Evolutionary conservation across 1,140 invertebrate genomes (phyloP), one percentile per base, ranked within the genome.

Genomic region (Dendrolimus kikuchii): DNA sequence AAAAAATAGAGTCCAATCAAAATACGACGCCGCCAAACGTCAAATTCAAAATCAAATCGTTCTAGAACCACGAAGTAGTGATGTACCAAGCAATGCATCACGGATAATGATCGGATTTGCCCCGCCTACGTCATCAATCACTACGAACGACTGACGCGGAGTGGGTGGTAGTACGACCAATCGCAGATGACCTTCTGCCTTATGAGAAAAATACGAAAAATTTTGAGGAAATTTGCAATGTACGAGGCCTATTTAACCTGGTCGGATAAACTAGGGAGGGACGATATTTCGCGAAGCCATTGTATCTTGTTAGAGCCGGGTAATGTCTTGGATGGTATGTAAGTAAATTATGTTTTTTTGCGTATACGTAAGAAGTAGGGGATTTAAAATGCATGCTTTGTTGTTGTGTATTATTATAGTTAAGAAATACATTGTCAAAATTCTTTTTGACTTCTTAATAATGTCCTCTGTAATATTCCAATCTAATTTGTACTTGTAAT

Each of bases 61-160:
- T 51, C 50, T 37, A 44, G 45, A 51, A 51, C 45, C 50, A 23
- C 23, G 23, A 51, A 51, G 48, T 77, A 80, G 75, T 81, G 78
- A 79, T 76, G 77, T 83, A 76, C 80, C 68, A 76, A 57, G 74
- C 76, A 75, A 75, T 86, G 79, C 80, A 82, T 86, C 82, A 86
- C 67, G 72, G 73, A 81, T 86, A 84, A 84, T 82, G 82, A 86
- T 86, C 82, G 81, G 82, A 84, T 78, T 79, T 72, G 79, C 82
- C 79, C 77, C 82, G 82, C 82, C 82, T 83, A 71, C 74, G 70
- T 77, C 82, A 86, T 86, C 82, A 76, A 86, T 86, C 82, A 83
- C 78, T 68, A 57, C 60, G 58, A 66, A 77, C 73, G 70, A 80
- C 62, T 81, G 81, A 81, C 75, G 68, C 67, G 40, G 59, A 74